Conservation (phyloP, 2,113 vertebrate species). For the Entosphenus tridentatus region DNA sequence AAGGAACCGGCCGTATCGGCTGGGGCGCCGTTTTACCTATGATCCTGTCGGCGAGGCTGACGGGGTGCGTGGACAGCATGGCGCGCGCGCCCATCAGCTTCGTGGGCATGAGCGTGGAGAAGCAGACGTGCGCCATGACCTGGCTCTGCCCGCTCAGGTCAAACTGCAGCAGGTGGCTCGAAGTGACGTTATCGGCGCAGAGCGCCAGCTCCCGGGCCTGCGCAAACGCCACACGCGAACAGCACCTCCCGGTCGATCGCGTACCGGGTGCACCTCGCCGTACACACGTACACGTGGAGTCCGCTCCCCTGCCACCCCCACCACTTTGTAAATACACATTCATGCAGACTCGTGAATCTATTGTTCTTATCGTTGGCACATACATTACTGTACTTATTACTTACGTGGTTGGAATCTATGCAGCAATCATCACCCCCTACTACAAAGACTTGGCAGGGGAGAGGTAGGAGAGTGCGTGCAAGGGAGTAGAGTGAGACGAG, state of each 20-base stretch:
- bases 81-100: slow-evolving; percentile 35
- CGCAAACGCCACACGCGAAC: no score
- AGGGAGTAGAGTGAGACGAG: neutral
- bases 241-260: no score
- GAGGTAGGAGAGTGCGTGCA: neutral
- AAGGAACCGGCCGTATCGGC: no score
- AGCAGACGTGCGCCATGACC: slow-evolving; percentile 42
- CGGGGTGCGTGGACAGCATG: slow-evolving; percentile 49
- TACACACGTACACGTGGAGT: no score
- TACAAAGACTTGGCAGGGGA: neutral
- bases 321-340: no score
- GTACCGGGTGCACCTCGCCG: no score
- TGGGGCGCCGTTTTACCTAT: slow-evolving; percentile 26
- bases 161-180: slow-evolving; percentile 19
- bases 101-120: slow-evolving; percentile 46
- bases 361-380: no score
- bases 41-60: slow-evolving; percentile 43
- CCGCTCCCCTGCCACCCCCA: no score
- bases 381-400: no score
- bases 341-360: no score
- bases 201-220: slow-evolving; percentile 32
- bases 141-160: slow-evolving; percentile 16
- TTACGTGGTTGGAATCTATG: no score
- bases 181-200: slow-evolving; percentile 55
- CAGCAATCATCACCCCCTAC: no score